phyloP scores from a whole-genome alignment of 2,888 invertebrate genomes.

The Hipparchia semele region DNA sequence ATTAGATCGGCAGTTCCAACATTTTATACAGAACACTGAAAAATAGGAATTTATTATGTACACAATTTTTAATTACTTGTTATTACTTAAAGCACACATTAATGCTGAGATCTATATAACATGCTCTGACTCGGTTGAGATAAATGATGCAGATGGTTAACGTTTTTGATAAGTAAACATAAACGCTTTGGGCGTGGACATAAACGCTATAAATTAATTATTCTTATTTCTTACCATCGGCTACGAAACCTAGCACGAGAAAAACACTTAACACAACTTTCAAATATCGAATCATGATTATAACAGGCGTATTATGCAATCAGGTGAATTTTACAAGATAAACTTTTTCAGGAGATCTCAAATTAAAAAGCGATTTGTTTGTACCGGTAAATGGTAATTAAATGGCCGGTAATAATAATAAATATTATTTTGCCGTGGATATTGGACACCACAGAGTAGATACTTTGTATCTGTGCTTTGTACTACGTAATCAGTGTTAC shows the following conservation, averaged over 20 bases:
- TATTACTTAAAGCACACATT: too few species aligned
- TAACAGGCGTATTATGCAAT: background rate
- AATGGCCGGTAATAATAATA: too few species aligned
- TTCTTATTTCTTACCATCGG: slow-evolving; percentile 32
- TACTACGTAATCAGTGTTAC: too few species aligned
- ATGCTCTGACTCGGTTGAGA: too few species aligned
- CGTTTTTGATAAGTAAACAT: background rate
- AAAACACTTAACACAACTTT: slow-evolving; percentile 28
- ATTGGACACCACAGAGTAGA: too few species aligned
- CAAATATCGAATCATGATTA: slow-evolving; percentile 17
- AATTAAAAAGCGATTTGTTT: too few species aligned
- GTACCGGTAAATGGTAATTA: too few species aligned
- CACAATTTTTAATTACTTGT: too few species aligned
- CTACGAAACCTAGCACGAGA: slow-evolving; percentile 29
- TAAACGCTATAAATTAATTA: slow-evolving; percentile 11
- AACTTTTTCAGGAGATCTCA: background rate
- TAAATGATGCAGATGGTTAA: too few species aligned
- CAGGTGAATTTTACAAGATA: background rate
- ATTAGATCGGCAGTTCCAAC: slow-evolving; percentile 95
- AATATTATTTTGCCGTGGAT: too few species aligned
- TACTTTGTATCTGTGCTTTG: too few species aligned
- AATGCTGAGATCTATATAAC: too few species aligned
- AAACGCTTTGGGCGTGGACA: slow-evolving; percentile 60
- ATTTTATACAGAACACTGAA: slow-evolving; percentile 88
- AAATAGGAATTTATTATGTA: slow-evolving; percentile 37